Base-by-base conservation (phyloP, 2,113 vertebrate species). In the Penelope pileata region DNA sequence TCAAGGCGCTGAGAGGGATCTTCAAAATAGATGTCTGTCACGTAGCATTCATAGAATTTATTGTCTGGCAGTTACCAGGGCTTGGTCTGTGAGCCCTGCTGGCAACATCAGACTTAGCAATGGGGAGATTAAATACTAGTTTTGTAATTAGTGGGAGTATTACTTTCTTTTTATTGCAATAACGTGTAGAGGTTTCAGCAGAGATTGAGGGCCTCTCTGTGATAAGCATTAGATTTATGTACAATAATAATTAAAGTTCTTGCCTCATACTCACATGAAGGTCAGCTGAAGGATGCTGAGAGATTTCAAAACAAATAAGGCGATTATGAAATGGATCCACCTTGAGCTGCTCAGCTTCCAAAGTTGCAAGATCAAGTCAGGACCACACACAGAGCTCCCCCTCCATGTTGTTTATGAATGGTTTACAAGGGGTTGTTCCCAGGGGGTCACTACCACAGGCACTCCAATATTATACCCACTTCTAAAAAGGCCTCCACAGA, bases 211-310 rank as follows among this genome's bases (percentile, higher is more conserved):
- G 63, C 72, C 88, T 91, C 91, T 85, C 68, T 91, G 79, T 86
- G 91, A 96, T 94, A 96, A 96, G 73, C 88, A 56, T 88, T 90
- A 96, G 85, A 95, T 96, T 95, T 94, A 94, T 91, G 94, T 81
- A 75, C 36, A 90, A 80, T 80, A 96, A 90, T 94, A 96, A 94
- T 95, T 95, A 90, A 86, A 78, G 83, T 88, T 93, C 85, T 96
- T 94, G 75, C 83, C 38, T 94, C 60, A 53, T 85, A 68, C 62
- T 94, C 48, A 62, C 91, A 21, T 78, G 95, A 93, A 97, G 91
- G 94, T 91, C 93, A 91, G 93, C 83, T 75, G 85, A 94, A 93
- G 93, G 94, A 93, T 95, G 95, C 51, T 68, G 68, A 91, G 90
- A 83, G 83, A 96, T 91, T 96, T 95, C 90, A 88, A 95, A 97